Evolutionary conservation across 2,888 invertebrate species (phyloP), one percentile per base, ranked within the genome.

Genomic region (Patella caerulea): DNA sequence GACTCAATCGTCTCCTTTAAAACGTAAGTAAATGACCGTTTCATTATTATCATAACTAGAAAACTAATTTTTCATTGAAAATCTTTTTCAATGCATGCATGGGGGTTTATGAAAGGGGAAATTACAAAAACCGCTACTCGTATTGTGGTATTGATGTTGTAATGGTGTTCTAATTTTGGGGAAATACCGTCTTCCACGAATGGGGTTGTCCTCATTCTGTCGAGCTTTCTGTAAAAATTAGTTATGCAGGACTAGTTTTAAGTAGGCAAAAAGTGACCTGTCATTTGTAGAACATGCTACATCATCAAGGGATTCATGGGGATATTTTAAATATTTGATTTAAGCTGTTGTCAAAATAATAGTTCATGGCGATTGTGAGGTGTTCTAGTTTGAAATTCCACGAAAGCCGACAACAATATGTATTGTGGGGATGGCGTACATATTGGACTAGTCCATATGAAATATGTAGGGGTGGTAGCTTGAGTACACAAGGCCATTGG

Each of bases 21-120:
- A 84, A 83, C 83, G 86, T 86, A 83, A 71, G 86, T 84, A 78
- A 70, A 45, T 29, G 19, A 12, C 14, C 29, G 17, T n/a, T 69
- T 24, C 19, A 45, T 45, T 45, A 45, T 45, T 45, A 45, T 45
- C 45, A 45, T 45, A 45, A 45, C 45, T 4, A 45, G 45, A 45
- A 45, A 45, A 45, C 45, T 45, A 9, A 9, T 45, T 45, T 45
- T 45, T 45, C 45, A 45, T 45, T 9, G 45, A 45, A 45, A 45
- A 45, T 45, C 45, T 1, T 45, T 45, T 45, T 45, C 9, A 45
- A 9, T 45, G 45, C 45, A 45, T 45, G 45, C 7, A 45, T 45
- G 45, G 45, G 7, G 9, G 9, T 45, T 45, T 45, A 9, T 45
- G 9, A 7, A 45, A 45, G 45, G 45, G 45, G 9, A 7, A 45